Conservation (phyloP, 2,888 invertebrate genomes). For the Sminthurides aquaticus region DNA sequence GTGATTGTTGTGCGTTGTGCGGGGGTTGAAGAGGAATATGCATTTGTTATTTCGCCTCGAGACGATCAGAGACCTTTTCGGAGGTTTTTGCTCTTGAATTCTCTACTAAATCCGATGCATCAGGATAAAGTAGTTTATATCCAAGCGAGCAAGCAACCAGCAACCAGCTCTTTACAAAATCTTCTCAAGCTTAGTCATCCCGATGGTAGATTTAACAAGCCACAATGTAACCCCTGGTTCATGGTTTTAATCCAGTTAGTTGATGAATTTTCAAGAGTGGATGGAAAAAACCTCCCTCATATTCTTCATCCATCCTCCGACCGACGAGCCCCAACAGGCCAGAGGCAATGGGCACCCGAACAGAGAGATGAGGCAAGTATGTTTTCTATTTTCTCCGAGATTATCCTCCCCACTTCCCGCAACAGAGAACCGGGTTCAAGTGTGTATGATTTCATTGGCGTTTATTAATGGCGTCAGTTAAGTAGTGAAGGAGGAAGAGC, state of each 20-base stretch:
- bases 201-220: background rate
- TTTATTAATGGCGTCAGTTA: slow-evolving; percentile 4
- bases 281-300: too few species aligned
- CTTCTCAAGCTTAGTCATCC: too few species aligned
- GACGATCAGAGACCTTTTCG: too few species aligned
- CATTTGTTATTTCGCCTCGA: too few species aligned
- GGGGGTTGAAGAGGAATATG: too few species aligned
- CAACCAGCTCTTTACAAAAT: background rate
- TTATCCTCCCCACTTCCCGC: background rate
- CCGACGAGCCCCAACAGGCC: background rate
- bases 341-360: background rate
- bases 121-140: too few species aligned
- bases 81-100: too few species aligned
- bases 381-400: background rate
- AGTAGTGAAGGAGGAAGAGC: background rate
- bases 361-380: background rate
- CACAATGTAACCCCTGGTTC: background rate
- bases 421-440: background rate
- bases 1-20: too few species aligned
- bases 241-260: slow-evolving; percentile 38
- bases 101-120: too few species aligned
- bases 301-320: background rate
- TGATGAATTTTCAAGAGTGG: slow-evolving; percentile 39
- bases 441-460: slow-evolving; percentile 4
- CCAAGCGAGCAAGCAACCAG: too few species aligned